Evolutionary conservation across 2,797 vertebrate species (phyloP).

Genomic region (Intellagama lesueurii): DNA sequence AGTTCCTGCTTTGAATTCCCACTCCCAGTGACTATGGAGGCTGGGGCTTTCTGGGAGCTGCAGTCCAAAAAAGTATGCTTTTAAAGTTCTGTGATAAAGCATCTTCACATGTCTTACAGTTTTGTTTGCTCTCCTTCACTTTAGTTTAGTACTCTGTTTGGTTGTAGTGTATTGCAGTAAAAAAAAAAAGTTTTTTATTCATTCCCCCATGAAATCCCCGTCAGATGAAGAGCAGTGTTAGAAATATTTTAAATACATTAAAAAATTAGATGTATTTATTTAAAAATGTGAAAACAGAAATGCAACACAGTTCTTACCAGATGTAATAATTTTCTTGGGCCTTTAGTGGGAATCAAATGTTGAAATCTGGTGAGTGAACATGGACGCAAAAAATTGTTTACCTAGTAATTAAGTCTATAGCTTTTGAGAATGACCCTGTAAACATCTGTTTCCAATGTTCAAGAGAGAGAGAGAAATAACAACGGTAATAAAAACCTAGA

Average conservation of each 20-base stretch:
- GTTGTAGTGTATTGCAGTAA: background rate
- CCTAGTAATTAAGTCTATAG: background rate
- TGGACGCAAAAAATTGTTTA: background rate
- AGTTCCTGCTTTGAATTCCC: background rate
- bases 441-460: slow-evolving; percentile 22
- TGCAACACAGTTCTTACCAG: background rate
- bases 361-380: background rate
- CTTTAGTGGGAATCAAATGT: background rate
- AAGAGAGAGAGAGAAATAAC: background rate
- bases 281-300: background rate
- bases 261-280: background rate
- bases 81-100: background rate
- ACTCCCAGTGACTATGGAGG: background rate
- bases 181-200: background rate
- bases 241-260: background rate
- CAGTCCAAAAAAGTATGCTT: background rate
- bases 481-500: background rate
- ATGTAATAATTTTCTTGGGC: background rate
- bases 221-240: background rate
- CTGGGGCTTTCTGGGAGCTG: background rate
- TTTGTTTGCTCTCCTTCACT: background rate
- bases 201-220: background rate
- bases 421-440: background rate
- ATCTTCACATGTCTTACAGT: background rate
- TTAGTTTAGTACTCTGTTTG: background rate